Conservation (phyloP, 1,140 invertebrate species). For the Coptotermes formosanus region DNA sequence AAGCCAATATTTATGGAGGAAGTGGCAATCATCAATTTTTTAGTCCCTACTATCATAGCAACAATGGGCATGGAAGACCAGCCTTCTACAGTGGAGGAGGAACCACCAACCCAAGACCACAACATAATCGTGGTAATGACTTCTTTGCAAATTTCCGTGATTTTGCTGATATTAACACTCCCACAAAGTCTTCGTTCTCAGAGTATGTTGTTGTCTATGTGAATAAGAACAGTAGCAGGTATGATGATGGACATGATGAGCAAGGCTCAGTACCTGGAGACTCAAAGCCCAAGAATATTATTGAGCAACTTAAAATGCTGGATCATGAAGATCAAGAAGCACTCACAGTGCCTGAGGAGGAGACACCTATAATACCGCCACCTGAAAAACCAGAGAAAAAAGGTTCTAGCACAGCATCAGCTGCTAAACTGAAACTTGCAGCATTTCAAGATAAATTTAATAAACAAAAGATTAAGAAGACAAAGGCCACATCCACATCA, state of each 20-base stretch:
- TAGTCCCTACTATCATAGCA: slow-evolving; percentile 37
- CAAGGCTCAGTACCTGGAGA: background rate
- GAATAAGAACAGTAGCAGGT: slow-evolving; percentile 31
- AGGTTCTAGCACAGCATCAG: slow-evolving; percentile 54
- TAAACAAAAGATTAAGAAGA: slow-evolving; percentile 51
- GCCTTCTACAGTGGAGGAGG: slow-evolving; percentile 52
- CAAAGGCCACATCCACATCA: slow-evolving; percentile 37
- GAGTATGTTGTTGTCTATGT: slow-evolving; percentile 72
- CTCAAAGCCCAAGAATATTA: slow-evolving; percentile 73
- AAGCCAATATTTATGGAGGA: slow-evolving; percentile 53
- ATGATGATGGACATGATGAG: slow-evolving; percentile 15
- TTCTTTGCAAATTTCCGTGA: slow-evolving; percentile 86
- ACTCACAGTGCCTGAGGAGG: background rate
- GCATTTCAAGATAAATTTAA: slow-evolving; percentile 58
- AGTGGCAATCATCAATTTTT: slow-evolving; percentile 41
- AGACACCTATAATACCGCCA: background rate
- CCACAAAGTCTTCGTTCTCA: slow-evolving; percentile 75
- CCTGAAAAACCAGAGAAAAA: slow-evolving; percentile 27
- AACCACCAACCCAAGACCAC: slow-evolving; percentile 54
- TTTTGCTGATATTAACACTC: slow-evolving; percentile 83
- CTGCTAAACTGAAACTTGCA: slow-evolving; percentile 63
- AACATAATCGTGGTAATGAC: slow-evolving; percentile 55
- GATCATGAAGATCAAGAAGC: slow-evolving; percentile 50
- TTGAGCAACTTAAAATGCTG: slow-evolving; percentile 71
- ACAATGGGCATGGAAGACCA: slow-evolving; percentile 51